phyloP scores from a whole-genome alignment of 2,797 vertebrate genomes.

The Tympanoctomys barrerae region DNA sequence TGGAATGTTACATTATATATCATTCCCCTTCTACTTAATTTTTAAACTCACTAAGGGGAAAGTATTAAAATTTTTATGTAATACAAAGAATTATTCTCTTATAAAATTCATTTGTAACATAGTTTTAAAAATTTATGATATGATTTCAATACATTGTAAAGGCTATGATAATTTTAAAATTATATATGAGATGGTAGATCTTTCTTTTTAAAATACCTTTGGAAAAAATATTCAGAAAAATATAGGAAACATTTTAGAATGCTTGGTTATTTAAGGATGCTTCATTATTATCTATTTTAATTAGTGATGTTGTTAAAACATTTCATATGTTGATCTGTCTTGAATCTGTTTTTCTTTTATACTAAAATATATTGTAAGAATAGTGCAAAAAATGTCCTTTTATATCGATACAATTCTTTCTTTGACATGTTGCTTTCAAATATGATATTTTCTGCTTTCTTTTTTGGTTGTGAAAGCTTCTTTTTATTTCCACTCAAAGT shows the following conservation, averaged over 20 bases:
- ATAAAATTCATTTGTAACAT: conserved; percentile 35
- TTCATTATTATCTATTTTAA: background rate
- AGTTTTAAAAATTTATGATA: conserved; percentile 6
- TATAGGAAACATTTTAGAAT: background rate
- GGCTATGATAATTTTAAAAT: background rate
- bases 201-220: conserved; percentile 14
- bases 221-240: conserved; percentile 52
- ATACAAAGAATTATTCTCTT: background rate
- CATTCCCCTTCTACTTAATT: background rate
- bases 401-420: conserved; percentile 34
- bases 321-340: background rate
- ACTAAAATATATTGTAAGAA: background rate
- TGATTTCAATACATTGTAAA: conserved; percentile 35
- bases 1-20: conserved; percentile 45
- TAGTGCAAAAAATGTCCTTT: conserved; percentile 24
- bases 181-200: conserved; percentile 10
- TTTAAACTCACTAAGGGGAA: conserved; percentile 17
- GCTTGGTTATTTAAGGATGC: background rate
- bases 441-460: background rate
- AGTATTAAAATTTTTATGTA: conserved; percentile 55
- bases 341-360: background rate
- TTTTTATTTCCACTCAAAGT: background rate
- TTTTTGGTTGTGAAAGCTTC: conserved; percentile 42
- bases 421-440: conserved; percentile 51
- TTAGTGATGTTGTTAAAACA: conserved; percentile 18